Conservation (phyloP, 2,888 invertebrate species). For the Harmothoe impar region DNA sequence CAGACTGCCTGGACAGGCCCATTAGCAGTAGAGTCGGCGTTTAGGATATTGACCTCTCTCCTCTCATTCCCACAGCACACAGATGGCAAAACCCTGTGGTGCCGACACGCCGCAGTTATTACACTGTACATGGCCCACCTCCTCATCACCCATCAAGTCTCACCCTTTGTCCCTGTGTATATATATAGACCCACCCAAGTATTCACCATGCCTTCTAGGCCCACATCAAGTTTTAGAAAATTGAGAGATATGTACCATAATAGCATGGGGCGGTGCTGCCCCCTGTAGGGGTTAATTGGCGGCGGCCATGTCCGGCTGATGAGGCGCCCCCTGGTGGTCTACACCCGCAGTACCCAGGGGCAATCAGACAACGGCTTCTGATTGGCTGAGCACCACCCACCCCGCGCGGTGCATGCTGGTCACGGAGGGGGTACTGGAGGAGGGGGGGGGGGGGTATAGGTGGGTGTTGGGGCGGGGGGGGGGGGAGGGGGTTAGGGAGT, state of each 20-base stretch:
- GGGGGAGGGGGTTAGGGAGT: neutral
- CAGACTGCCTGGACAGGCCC: too few relatives aligned
- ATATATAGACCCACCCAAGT: too few relatives aligned
- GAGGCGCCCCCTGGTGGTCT: neutral
- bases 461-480: neutral
- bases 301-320: neutral
- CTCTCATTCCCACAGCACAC: too few relatives aligned
- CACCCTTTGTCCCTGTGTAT: too few relatives aligned
- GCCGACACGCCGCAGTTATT: too few relatives aligned
- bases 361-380: neutral
- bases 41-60: too few relatives aligned
- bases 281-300: neutral
- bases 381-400: slow-evolving; percentile 1
- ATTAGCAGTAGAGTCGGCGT: too few relatives aligned
- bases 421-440: neutral
- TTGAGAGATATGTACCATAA: neutral
- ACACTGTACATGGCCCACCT: too few relatives aligned
- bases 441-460: neutral
- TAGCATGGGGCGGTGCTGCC: neutral
- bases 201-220: too few relatives aligned
- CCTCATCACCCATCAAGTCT: too few relatives aligned
- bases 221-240: too few relatives aligned
- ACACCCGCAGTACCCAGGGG: neutral
- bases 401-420: neutral
- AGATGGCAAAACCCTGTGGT: too few relatives aligned